Conservation (phyloP, 2,888 invertebrate species). For the Eristalis pertinax region DNA sequence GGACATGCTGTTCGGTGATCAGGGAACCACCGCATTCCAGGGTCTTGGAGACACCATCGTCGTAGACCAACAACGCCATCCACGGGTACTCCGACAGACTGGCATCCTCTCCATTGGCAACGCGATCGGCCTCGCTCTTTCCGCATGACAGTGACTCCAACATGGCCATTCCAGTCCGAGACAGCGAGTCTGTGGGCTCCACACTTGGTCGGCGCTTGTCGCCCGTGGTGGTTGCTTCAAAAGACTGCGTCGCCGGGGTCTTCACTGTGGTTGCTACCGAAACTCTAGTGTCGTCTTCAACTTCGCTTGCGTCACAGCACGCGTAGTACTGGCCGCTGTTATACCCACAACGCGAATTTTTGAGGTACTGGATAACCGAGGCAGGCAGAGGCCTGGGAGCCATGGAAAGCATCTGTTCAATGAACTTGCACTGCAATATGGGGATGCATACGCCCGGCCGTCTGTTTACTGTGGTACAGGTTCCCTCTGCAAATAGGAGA, state of each 20-base stretch:
- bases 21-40: constrained; percentile 77
- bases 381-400: constrained; percentile 39
- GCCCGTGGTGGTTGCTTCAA: not conserved
- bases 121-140: constrained; percentile 82
- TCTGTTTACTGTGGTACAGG: constrained; percentile 15
- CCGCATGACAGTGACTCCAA: constrained; percentile 82
- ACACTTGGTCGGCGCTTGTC: not conserved
- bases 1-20: constrained; percentile 73
- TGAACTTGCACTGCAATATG: constrained; percentile 33
- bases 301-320: constrained; percentile 45
- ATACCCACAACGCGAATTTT: constrained; percentile 40
- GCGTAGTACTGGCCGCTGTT: constrained; percentile 38
- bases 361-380: constrained; percentile 24
- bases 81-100: constrained; percentile 86
- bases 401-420: constrained; percentile 37
- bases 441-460: constrained; percentile 59
- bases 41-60: constrained; percentile 64
- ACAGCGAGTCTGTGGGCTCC: not conserved
- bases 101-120: constrained; percentile 85
- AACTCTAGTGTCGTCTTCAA: not conserved
- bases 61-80: constrained; percentile 87
- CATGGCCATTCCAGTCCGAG: constrained; percentile 46
- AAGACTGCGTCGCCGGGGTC: not conserved
- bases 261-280: not conserved
- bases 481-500: not conserved